Evolutionary conservation across 2,888 invertebrate genomes (phyloP).

Genomic region (Brenthis daphne): DNA sequence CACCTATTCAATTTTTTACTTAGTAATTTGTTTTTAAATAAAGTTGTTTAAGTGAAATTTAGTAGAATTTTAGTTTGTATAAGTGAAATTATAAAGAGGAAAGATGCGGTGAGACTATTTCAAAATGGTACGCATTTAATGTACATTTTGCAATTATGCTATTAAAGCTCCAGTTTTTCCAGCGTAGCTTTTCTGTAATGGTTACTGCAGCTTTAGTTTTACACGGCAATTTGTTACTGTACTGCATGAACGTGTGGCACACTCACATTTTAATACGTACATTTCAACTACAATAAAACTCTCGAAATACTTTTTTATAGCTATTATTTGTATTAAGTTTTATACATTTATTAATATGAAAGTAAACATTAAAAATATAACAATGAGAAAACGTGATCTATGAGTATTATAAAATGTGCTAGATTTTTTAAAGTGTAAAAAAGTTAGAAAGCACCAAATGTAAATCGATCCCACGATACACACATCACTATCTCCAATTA

Average conservation of each 20-base stretch:
- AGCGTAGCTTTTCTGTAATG: slow-evolving; percentile 23
- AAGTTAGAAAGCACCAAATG: slow-evolving; percentile 33
- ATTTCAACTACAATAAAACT: neutral
- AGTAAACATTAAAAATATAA: no score
- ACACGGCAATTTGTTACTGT: slow-evolving; percentile 8
- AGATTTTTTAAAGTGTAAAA: slow-evolving; percentile 12
- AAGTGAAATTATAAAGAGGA: neutral
- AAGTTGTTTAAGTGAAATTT: neutral
- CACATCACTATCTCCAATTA: slow-evolving; percentile 61
- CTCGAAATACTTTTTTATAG: no score
- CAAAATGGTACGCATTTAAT: slow-evolving; percentile 1
- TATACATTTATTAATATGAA: no score
- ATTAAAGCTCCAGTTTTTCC: slow-evolving; percentile 24
- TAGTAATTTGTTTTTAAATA: no score
- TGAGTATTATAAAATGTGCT: neutral
- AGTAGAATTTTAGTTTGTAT: no score
- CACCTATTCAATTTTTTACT: no score
- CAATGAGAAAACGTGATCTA: no score
- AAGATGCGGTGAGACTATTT: neutral
- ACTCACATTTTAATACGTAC: neutral
- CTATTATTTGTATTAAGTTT: no score
- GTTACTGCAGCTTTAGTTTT: slow-evolving; percentile 23
- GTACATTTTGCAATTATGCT: slow-evolving; percentile 24
- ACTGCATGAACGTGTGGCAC: neutral
- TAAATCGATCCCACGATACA: slow-evolving; percentile 49